Base-by-base conservation (phyloP, 2,888 invertebrate species). In the Hypselothyrea guttata region DNA sequence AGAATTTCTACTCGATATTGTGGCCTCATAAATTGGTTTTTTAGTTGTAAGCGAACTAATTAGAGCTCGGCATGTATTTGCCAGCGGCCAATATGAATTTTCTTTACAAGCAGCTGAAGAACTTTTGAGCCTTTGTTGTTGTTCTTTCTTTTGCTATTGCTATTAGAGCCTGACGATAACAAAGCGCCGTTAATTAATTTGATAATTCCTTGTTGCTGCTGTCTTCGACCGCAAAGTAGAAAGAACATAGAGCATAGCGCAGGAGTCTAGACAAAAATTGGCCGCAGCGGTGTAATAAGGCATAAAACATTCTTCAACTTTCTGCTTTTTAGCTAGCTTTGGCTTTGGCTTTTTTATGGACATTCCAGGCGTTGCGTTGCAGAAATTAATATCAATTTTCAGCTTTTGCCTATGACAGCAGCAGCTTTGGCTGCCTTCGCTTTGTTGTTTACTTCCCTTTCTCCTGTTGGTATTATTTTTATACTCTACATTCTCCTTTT, bases 351-450 rank as follows among this genome's bases (percentile, higher is more conserved):
- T 55, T 83, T 67, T 79, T 83, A 79, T 72, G 63, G 49, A 38
- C 70, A 84, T 85, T 79, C 81, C 73, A 63, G 48, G 63, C 57
- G 56, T 54, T 41, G 58, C 34, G 54, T 54, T 46, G 59, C 55
- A 49, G 71, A 85, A 84, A 83, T 81, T 81, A 81, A 81, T 85
- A 85, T 84, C 84, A 81, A 81, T 84, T 83, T 85, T 83, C 45
- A 66, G 73, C 79, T 75, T 22, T 79, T 85, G 76, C 75, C 69
- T 85, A 71, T 59, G 72, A 46, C 57, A 56, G 59, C 59, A 54
- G 34, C 49, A 45, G 52, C 47, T 42, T 56, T 65, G 47, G 51
- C 54, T 33, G 53, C 41, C 13, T 37, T 11, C 16, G 11, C 7
- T 7, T 44, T 53, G 16, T 18, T 7, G 18, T 18, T 38, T 5